A percentile compares a stretch with the other conserved stretches of the same genome.
Evolutionary conservation across 2,888 invertebrate species (phyloP).

Genomic region (Drosophila silvestris): DNA sequence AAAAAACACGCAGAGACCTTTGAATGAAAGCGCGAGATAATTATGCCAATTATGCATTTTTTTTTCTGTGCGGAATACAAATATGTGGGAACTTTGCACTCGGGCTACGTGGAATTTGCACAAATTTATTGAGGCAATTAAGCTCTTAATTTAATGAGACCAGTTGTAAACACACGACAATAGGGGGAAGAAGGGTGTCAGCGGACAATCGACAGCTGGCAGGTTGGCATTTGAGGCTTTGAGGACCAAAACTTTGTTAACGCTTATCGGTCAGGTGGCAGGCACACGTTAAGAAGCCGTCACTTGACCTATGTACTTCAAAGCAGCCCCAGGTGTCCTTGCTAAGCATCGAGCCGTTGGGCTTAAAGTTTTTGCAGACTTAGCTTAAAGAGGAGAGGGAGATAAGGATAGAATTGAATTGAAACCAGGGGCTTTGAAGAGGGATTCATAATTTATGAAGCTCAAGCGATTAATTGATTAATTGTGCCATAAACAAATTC

Average conservation of each 20-base stretch:
- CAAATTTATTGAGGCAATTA: slow-evolving; percentile 78
- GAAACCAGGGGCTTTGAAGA: slow-evolving; percentile 28
- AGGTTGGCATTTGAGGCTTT: slow-evolving; percentile 14
- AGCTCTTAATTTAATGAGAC: slow-evolving; percentile 71
- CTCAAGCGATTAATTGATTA: slow-evolving; percentile 55
- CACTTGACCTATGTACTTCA: slow-evolving; percentile 27
- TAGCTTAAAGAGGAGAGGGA: neutral
- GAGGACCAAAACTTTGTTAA: slow-evolving; percentile 21
- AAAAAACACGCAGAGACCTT: slow-evolving; percentile 10
- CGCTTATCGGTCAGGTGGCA: slow-evolving; percentile 35
- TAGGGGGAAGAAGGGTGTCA: neutral
- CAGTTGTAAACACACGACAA: slow-evolving; percentile 1
- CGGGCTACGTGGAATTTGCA: slow-evolving; percentile 57
- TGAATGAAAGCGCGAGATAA: slow-evolving; percentile 64
- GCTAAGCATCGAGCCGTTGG: slow-evolving; percentile 30
- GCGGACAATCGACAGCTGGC: slow-evolving; percentile 25
- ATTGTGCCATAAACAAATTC: slow-evolving; percentile 58
- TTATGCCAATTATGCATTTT: slow-evolving; percentile 74
- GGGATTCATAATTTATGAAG: slow-evolving; percentile 62
- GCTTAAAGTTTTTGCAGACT: slow-evolving; percentile 16
- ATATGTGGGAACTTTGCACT: slow-evolving; percentile 71
- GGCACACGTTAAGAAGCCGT: slow-evolving; percentile 12
- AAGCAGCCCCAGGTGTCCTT: slow-evolving; percentile 16
- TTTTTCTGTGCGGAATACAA: slow-evolving; percentile 16
- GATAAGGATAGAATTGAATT: too few species aligned